Percentiles rank a stretch among this genome's conserved stretches.
phyloP scores from a whole-genome alignment of 2,888 invertebrate genomes.

The Caenorhabditis sulstoni region DNA sequence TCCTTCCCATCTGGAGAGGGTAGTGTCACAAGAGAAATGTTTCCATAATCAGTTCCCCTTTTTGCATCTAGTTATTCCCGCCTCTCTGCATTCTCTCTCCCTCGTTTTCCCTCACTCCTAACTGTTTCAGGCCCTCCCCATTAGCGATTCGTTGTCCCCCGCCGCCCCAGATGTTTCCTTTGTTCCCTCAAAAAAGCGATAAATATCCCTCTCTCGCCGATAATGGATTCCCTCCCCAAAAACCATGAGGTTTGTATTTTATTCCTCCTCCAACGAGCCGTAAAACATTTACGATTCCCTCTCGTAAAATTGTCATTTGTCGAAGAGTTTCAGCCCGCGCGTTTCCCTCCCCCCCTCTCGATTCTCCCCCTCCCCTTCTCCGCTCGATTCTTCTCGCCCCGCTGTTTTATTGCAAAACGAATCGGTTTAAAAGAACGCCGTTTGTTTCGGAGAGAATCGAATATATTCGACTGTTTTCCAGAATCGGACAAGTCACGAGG shows the following conservation, averaged over 20 bases:
- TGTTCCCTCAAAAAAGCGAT: conserved; percentile 10
- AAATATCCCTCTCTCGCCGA: conserved; percentile 2
- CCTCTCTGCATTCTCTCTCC: no score
- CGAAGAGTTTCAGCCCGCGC: conserved; percentile 33
- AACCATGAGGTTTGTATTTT: conserved; percentile 20
- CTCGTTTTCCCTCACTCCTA: no score
- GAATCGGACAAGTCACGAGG: conserved; percentile 1
- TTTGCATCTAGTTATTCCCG: no score
- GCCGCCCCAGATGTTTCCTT: background rate
- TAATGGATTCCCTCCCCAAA: conserved; percentile 1
- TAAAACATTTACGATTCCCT: conserved; percentile 41
- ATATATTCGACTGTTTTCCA: background rate
- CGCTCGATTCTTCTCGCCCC: conserved; percentile 1
- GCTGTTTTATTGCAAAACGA: conserved; percentile 16
- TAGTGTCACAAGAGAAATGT: no score
- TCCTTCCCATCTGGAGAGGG: no score
- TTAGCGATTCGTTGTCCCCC: no score
- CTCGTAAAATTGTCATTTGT: conserved; percentile 45
- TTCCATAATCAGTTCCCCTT: background rate
- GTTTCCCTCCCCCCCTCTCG: background rate
- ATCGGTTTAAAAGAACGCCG: background rate
- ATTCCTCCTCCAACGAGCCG: conserved; percentile 11
- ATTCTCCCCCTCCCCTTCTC: conserved; percentile 2
- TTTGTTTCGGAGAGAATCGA: background rate
- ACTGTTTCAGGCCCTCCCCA: no score